Conservation (phyloP, 2,113 vertebrate species). For the Verasper variegatus region DNA sequence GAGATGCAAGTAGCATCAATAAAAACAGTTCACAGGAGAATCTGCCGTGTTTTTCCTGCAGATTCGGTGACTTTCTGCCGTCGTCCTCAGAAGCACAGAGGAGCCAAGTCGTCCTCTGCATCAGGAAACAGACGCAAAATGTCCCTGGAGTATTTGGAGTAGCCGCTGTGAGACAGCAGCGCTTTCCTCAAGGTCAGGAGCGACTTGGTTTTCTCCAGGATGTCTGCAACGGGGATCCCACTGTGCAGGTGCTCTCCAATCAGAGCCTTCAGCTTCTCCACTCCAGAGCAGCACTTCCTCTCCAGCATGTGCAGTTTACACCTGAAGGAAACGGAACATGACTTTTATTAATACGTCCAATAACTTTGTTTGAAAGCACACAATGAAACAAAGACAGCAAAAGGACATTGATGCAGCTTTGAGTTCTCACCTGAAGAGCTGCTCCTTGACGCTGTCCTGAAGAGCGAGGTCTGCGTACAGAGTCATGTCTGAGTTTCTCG, state of each 20-base stretch:
- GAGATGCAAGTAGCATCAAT: background rate
- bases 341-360: background rate
- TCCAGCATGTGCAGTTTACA: slow-evolving; percentile 80
- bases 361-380: too few relatives aligned
- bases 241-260: slow-evolving; percentile 76
- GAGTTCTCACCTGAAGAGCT: slow-evolving; percentile 75
- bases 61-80: background rate
- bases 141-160: slow-evolving; percentile 80
- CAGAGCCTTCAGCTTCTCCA: slow-evolving; percentile 80
- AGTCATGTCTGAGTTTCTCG: slow-evolving; percentile 64
- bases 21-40: background rate
- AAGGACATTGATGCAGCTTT: background rate
- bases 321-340: slow-evolving; percentile 58
- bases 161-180: slow-evolving; percentile 76
- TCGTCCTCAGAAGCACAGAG: slow-evolving; percentile 59
- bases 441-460: slow-evolving; percentile 78
- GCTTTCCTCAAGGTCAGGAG: slow-evolving; percentile 80
- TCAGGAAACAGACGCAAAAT: slow-evolving; percentile 77
- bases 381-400: background rate
- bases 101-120: slow-evolving; percentile 72
- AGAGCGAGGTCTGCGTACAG: slow-evolving; percentile 72
- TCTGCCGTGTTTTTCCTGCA: background rate
- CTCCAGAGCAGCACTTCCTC: slow-evolving; percentile 75
- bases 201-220: slow-evolving; percentile 81
- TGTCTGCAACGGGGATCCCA: slow-evolving; percentile 73